phyloP scores from a whole-genome alignment of 2,888 invertebrate species.

The Saturnia japonica region DNA sequence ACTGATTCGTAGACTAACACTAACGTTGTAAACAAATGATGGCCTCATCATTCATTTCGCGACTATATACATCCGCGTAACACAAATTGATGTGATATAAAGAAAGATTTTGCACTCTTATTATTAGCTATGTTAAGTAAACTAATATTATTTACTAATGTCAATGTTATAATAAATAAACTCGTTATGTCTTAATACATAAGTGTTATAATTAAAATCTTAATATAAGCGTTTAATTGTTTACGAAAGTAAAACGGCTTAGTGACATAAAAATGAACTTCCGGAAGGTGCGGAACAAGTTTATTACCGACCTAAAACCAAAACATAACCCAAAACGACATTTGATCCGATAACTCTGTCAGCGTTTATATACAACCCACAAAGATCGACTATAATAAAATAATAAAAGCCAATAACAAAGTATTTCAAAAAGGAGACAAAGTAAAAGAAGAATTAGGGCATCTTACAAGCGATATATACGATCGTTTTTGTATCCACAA shows the following conservation, averaged over 20 bases:
- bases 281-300: slow-evolving; percentile 1
- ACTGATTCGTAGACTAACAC: neutral
- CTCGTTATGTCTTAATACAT: too few species aligned
- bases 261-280: slow-evolving; percentile 11
- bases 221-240: neutral
- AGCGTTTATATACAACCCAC: slow-evolving; percentile 7
- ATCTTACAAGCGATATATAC: slow-evolving; percentile 21
- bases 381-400: slow-evolving; percentile 8
- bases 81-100: neutral
- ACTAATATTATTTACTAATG: too few species aligned
- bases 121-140: too few species aligned
- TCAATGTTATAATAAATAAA: too few species aligned
- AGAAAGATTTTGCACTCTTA: too few species aligned
- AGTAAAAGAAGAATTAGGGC: slow-evolving; percentile 20
- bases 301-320: slow-evolving; percentile 1
- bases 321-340: neutral
- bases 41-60: neutral
- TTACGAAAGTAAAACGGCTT: neutral
- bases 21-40: neutral
- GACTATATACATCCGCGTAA: neutral
- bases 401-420: slow-evolving; percentile 14
- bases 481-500: slow-evolving; percentile 18
- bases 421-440: slow-evolving; percentile 15
- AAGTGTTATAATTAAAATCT: too few species aligned
- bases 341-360: neutral